A percentile compares a stretch with the other conserved stretches of the same genome.
These are phyloP conservation scores for Phrynocephalus vlangalii DNA, from an alignment of 2,797 vertebrate species.

Conservation along the genomic window DNA sequence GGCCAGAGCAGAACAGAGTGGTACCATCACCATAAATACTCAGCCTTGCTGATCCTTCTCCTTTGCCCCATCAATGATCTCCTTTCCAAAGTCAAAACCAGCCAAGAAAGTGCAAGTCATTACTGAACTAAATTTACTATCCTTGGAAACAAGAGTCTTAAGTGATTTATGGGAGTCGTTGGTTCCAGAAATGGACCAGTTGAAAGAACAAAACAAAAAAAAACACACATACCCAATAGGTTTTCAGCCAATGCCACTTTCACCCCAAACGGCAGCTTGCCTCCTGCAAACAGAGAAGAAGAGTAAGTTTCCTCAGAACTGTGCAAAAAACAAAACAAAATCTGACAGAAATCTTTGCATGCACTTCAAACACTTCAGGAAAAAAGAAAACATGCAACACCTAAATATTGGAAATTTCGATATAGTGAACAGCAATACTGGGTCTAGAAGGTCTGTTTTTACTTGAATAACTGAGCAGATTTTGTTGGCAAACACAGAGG, in stretches of 20 bases:
- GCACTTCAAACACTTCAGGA: conserved; percentile 85
- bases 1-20: too few relatives aligned
- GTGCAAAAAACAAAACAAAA: conserved; percentile 51
- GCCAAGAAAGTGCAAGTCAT: neutral
- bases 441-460: conserved; percentile 70
- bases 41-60: neutral
- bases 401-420: conserved; percentile 72
- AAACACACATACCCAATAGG: conserved; percentile 27
- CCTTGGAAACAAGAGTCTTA: neutral
- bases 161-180: neutral
- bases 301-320: conserved; percentile 60
- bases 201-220: neutral
- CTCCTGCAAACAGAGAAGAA: conserved; percentile 75
- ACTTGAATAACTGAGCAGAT: conserved; percentile 77
- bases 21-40: too few relatives aligned
- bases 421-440: conserved; percentile 67
- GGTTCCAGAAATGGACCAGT: neutral
- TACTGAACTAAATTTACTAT: neutral
- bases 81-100: neutral
- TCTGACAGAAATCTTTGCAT: conserved; percentile 79
- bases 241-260: conserved; percentile 3
- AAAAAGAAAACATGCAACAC: conserved; percentile 87
- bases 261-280: neutral
- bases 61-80: neutral
- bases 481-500: conserved; percentile 70